Conservation (phyloP, 2,888 invertebrate species). For the Microchrysa polita region DNA sequence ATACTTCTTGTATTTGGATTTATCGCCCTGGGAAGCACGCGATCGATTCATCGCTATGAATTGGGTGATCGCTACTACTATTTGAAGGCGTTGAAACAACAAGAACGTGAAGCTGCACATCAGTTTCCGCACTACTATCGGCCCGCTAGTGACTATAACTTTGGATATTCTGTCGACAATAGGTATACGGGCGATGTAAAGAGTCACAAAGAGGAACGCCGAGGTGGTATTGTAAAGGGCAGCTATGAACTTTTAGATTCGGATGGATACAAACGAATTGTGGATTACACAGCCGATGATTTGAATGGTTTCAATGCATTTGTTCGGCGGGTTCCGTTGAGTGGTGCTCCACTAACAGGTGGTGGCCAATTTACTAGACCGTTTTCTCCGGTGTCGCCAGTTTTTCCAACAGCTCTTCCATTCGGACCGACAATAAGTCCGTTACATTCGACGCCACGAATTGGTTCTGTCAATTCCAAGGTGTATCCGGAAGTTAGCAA, state of each 20-base stretch:
- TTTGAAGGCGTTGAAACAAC: conserved; percentile 7
- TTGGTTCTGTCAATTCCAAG: background rate
- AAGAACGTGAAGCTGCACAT: conserved; percentile 9
- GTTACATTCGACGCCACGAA: background rate
- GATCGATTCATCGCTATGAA: conserved; percentile 38
- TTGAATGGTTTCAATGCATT: conserved; percentile 64
- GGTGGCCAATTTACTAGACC: background rate
- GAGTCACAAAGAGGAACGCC: conserved; percentile 61
- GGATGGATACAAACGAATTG: conserved; percentile 63
- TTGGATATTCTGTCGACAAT: conserved; percentile 59
- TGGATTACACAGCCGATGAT: conserved; percentile 63
- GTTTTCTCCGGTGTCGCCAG: background rate
- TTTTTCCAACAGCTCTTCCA: background rate
- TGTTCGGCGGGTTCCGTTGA: conserved; percentile 56
- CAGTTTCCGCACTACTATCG: conserved; percentile 44
- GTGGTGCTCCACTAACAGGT: background rate
- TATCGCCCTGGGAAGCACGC: background rate
- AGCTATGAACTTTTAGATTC: conserved; percentile 62
- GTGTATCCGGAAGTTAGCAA: conserved; percentile 13
- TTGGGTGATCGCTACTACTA: conserved; percentile 34
- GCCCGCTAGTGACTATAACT: conserved; percentile 59
- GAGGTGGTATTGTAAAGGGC: conserved; percentile 63
- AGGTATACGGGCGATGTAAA: conserved; percentile 62
- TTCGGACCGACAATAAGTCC: background rate
- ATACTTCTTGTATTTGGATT: conserved; percentile 18